Conservation (phyloP, 2,113 vertebrate species). For the Catharus fuscescens region DNA sequence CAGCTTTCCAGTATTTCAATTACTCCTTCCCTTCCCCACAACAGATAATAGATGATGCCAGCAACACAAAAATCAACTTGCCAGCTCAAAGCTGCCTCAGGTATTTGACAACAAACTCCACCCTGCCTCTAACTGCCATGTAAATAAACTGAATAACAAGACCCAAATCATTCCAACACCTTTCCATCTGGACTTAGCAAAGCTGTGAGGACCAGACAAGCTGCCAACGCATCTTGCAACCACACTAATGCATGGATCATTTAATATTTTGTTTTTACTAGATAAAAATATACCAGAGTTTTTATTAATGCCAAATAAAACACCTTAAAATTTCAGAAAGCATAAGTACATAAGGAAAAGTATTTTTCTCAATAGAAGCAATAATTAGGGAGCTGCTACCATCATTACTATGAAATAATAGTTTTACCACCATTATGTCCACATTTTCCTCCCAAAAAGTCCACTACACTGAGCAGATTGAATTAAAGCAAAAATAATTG, state of each 20-base stretch:
- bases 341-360: neutral
- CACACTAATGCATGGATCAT: neutral
- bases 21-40: neutral
- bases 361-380: neutral
- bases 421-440: neutral
- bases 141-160: neutral
- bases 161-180: neutral
- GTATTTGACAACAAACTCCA: neutral
- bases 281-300: neutral
- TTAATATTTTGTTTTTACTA: neutral
- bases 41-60: rapidly evolving
- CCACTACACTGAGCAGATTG: neutral
- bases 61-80: neutral
- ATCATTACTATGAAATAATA: neutral
- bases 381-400: neutral
- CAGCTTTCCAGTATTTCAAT: neutral
- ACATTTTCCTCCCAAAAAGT: neutral
- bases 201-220: neutral
- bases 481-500: neutral
- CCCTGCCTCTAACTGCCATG: neutral
- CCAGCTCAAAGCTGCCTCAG: neutral
- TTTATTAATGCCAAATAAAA: neutral
- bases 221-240: neutral
- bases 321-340: neutral
- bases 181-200: neutral